Evolutionary conservation across 1,140 invertebrate genomes (phyloP).

Genomic region (Megathymus violae): DNA sequence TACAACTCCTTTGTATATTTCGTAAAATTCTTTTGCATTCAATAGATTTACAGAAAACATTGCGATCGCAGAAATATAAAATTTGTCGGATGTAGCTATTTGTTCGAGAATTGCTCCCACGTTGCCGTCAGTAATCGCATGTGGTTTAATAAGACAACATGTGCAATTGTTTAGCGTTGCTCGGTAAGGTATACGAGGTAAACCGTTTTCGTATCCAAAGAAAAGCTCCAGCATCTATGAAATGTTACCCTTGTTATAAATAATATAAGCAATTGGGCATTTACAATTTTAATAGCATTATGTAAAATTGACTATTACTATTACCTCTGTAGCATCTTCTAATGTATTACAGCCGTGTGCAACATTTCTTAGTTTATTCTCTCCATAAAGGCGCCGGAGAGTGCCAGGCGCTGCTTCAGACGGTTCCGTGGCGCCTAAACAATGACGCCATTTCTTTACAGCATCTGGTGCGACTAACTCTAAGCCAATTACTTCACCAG

Average conservation of each 20-base stretch:
- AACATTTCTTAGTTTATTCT: conserved; percentile 89
- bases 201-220: conserved; percentile 83
- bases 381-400: conserved; percentile 88
- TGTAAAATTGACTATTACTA: not conserved
- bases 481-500: conserved; percentile 89
- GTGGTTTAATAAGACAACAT: conserved; percentile 96
- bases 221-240: conserved; percentile 86
- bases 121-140: conserved; percentile 90
- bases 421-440: conserved; percentile 89
- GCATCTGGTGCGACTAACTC: conserved; percentile 90
- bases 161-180: conserved; percentile 89
- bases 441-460: conserved; percentile 85
- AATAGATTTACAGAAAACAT: conserved; percentile 90
- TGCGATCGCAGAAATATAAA: conserved; percentile 91
- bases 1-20: conserved; percentile 95
- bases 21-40: conserved; percentile 95
- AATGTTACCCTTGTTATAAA: too few species aligned
- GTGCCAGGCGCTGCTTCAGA: conserved; percentile 84
- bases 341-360: conserved; percentile 86
- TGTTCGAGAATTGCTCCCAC: conserved; percentile 90
- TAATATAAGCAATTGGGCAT: too few species aligned
- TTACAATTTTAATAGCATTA: too few species aligned
- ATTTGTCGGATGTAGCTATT: conserved; percentile 89
- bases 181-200: conserved; percentile 78
- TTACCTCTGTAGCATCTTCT: conserved; percentile 70